Conservation (phyloP, 2,113 vertebrate species). For the Lethenteron reissneri region DNA sequence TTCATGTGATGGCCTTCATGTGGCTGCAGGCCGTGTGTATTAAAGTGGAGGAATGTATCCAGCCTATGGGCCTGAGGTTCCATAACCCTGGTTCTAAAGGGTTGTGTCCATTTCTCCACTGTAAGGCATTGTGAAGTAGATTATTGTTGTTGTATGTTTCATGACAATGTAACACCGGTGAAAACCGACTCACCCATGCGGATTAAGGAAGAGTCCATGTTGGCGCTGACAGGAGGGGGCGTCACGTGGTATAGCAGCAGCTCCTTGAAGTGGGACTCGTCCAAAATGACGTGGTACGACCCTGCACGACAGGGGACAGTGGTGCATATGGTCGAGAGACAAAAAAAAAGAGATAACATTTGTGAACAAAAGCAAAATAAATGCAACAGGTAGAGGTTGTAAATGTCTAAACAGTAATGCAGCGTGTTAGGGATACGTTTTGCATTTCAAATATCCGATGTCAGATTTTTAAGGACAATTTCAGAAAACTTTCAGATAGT, state of each 20-base stretch:
- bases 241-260: constrained; percentile 63
- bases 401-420: too few relatives aligned
- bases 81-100: too few relatives aligned
- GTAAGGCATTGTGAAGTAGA: too few relatives aligned
- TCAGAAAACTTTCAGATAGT: too few relatives aligned
- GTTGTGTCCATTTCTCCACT: too few relatives aligned
- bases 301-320: constrained; percentile 19
- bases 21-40: too few relatives aligned
- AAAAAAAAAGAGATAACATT: background rate
- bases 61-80: too few relatives aligned
- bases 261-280: constrained; percentile 79
- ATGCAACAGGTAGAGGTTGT: background rate
- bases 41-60: too few relatives aligned
- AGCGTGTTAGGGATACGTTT: background rate
- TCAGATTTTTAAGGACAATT: too few relatives aligned
- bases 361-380: background rate
- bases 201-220: constrained; percentile 78
- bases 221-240: constrained; percentile 59
- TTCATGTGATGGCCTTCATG: too few relatives aligned
- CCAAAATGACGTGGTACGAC: constrained; percentile 70
- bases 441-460: background rate
- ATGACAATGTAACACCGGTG: background rate
- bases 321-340: too few relatives aligned
- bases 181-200: constrained; percentile 54
- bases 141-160: too few relatives aligned